Conservation (phyloP, 2,113 vertebrate genomes). For the Hippocampus guttulatus region DNA sequence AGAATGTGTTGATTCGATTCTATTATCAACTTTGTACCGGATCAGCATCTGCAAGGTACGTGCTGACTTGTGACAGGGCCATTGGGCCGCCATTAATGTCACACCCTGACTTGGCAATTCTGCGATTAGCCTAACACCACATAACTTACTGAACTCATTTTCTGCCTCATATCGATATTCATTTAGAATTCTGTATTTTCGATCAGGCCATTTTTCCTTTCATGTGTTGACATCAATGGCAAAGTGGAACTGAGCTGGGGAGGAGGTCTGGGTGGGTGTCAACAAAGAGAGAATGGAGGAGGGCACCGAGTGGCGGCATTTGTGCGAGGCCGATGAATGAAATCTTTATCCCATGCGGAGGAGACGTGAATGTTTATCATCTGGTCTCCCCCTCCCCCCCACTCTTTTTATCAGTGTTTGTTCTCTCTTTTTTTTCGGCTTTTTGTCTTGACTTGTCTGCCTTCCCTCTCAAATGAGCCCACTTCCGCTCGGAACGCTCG, state of each 20-base stretch:
- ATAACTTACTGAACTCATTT: too few species aligned
- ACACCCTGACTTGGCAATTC: too few species aligned
- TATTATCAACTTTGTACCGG: too few species aligned
- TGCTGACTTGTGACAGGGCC: too few species aligned
- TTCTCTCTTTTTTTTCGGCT: not conserved
- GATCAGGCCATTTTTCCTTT: conserved; percentile 35
- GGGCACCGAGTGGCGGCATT: conserved; percentile 47
- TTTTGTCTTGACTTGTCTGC: not conserved
- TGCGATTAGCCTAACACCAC: too few species aligned
- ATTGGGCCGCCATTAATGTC: too few species aligned
- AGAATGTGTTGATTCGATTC: too few species aligned
- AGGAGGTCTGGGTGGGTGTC: conserved; percentile 25
- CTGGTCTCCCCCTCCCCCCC: conserved; percentile 1
- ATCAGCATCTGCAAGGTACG: too few species aligned
- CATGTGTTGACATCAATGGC: conserved; percentile 55
- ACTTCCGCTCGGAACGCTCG: not conserved
- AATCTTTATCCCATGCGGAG: conserved; percentile 57
- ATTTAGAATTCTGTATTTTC: not conserved
- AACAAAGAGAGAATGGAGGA: conserved; percentile 32
- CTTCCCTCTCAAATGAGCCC: not conserved
- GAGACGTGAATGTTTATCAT: conserved; percentile 11
- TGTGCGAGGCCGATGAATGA: conserved; percentile 59
- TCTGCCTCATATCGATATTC: too few species aligned
- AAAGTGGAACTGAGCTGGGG: conserved; percentile 15
- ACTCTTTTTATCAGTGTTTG: not conserved